Evolutionary conservation across 2,888 invertebrate species (phyloP), one percentile per base, ranked within the genome.

Genomic region (Tridacna gigas): DNA sequence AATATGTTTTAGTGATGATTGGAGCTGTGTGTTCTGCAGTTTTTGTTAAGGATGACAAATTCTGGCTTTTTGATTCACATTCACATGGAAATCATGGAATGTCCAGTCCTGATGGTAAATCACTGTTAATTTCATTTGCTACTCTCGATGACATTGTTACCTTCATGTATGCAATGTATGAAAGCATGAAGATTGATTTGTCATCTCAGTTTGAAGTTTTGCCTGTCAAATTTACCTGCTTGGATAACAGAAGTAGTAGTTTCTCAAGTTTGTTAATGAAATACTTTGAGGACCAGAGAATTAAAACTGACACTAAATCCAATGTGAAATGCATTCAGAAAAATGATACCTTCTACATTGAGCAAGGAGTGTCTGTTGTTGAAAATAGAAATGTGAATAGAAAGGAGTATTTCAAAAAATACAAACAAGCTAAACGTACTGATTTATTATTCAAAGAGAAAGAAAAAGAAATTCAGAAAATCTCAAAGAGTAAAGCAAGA

Each of bases 11-110:
- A 25, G 20, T 63, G 22, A 63, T 63, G 63, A 63, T 63, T 22
- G 63, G 63, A 25, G 63, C 63, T n/a, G 22, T 63, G 13, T 63
- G 63, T 22, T 69, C 37, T 20, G 37, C 37, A 37, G 28, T 45
- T 15, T 51, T 26, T 37, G 15, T 7, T 1, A 66, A 20, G 12
- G 66, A 26, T 25, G 48, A 51, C 7, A 7, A 28, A 9, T 67
- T 22, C 48, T 71, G 15, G 12, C 20, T 71, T 12, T 71, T 83
- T 80, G 77, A 80, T 45, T 80, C 83, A 9, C 80, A 80, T 74
- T 80, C 80, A n/a, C 77, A 77, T 80, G 79, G 79, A 13, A 5
- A 25, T 48, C 47, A 83, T 69, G 77, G 80, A 25, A 65, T 80
- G 60, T 75, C 73, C 25, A 9, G 20, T 25, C 47, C 67, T 74